Evolutionary conservation across 2,888 invertebrate species (phyloP).

Genomic region (Masnerella sp.): DNA sequence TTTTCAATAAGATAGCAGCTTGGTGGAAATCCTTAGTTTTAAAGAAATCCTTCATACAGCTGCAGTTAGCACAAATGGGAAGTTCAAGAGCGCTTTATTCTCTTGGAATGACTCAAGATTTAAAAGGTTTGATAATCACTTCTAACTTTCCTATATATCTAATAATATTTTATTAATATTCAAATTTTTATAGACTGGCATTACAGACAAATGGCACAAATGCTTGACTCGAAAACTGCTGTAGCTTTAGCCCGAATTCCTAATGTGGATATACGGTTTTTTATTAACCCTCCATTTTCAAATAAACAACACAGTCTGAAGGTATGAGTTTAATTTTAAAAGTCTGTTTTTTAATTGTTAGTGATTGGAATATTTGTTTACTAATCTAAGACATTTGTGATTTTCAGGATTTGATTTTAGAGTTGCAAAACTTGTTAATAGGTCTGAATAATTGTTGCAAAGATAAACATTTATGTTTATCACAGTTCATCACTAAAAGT

Average conservation of each 20-base stretch:
- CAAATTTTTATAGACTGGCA: conserved; percentile 78
- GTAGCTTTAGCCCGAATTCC: conserved; percentile 86
- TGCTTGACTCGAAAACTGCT: conserved; percentile 86
- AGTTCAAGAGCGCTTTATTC: conserved; percentile 83
- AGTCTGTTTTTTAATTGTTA: conserved; percentile 71
- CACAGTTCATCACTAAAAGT: conserved; percentile 71
- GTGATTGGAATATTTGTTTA: no score
- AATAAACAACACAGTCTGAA: conserved; percentile 77
- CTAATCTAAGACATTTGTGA: conserved; percentile 52
- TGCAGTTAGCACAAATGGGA: conserved; percentile 84
- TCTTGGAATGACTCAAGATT: conserved; percentile 83
- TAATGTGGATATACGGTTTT: conserved; percentile 85
- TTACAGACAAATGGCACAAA: conserved; percentile 87
- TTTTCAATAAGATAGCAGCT: conserved; percentile 69
- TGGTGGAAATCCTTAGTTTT: conserved; percentile 83
- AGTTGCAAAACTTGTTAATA: conserved; percentile 68
- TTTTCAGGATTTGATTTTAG: conserved; percentile 70
- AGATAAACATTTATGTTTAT: conserved; percentile 71
- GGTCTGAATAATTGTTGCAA: conserved; percentile 68
- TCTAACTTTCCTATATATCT: background rate
- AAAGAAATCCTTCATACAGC: conserved; percentile 83
- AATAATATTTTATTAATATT: background rate
- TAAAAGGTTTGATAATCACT: conserved; percentile 79
- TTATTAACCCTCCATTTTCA: conserved; percentile 83
- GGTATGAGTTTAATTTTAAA: conserved; percentile 71